Conservation (phyloP, 2,797 vertebrate genomes). For the Glyptemys insculpta region DNA sequence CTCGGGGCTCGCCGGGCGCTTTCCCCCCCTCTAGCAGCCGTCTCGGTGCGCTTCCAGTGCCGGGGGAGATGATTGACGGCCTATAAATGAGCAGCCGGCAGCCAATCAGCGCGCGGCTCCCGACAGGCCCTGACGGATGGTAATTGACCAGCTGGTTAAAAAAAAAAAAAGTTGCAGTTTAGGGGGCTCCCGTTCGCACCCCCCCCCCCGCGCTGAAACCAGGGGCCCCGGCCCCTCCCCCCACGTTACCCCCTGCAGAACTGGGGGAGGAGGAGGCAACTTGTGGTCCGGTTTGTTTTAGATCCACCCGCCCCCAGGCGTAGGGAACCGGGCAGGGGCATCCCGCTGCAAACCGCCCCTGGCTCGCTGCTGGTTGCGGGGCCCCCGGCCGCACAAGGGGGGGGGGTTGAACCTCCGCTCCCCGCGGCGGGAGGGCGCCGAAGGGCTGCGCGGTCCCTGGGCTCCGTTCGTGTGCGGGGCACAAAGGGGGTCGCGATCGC, state of each 20-base stretch:
- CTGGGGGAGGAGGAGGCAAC: too few relatives aligned
- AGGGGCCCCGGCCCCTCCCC: too few relatives aligned
- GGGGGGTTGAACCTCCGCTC: background rate
- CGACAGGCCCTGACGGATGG: conserved; percentile 46
- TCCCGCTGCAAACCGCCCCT: background rate
- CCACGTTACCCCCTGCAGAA: too few relatives aligned
- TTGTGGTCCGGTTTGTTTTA: too few relatives aligned
- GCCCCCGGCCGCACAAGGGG: background rate
- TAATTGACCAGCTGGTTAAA: conserved; percentile 3
- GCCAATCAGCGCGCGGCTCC: conserved; percentile 89
- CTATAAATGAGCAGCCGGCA: conserved; percentile 84
- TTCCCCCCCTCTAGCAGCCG: conserved; percentile 77
- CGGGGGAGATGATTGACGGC: conserved; percentile 88
- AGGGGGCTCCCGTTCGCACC: accelerated
- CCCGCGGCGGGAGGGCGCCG: background rate
- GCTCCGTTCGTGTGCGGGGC: too few relatives aligned
- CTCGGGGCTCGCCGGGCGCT: conserved; percentile 39
- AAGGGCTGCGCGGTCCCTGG: background rate
- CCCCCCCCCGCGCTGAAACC: too few relatives aligned
- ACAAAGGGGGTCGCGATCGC: too few relatives aligned
- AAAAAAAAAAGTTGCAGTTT: background rate
- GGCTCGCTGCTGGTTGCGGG: background rate
- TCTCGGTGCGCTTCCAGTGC: conserved; percentile 38
- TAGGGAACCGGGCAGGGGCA: too few relatives aligned
- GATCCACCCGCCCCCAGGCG: too few relatives aligned